Evolutionary conservation across 2,888 invertebrate genomes (phyloP).

Genomic region (Clanis bilineata): DNA sequence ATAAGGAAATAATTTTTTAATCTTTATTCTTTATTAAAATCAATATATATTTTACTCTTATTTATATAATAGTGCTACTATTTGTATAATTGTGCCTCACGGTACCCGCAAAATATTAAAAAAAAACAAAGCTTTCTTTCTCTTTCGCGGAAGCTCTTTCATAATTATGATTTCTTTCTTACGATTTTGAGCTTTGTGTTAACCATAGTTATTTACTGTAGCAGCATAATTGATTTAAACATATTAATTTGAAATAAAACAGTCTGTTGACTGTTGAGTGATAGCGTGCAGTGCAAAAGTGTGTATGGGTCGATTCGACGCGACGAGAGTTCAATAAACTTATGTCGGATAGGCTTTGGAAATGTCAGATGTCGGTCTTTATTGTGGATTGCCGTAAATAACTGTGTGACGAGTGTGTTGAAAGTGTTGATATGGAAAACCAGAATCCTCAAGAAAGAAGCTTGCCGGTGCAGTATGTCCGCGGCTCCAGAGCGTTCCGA

Average conservation of each 20-base stretch:
- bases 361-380: conserved; percentile 64
- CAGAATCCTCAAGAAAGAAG: conserved; percentile 66
- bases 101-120: conserved; percentile 26
- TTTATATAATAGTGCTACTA: background rate
- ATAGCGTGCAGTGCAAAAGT: conserved; percentile 36
- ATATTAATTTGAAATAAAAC: conserved; percentile 33
- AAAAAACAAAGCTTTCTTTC: conserved; percentile 40
- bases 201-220: conserved; percentile 35
- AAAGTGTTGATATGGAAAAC: conserved; percentile 67
- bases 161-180: conserved; percentile 49
- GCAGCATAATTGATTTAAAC: conserved; percentile 38
- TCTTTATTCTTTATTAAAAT: no score
- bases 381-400: conserved; percentile 46
- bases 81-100: background rate
- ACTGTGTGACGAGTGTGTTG: conserved; percentile 28
- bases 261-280: conserved; percentile 36
- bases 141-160: conserved; percentile 44
- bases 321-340: conserved; percentile 73
- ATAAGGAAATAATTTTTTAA: no score
- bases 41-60: background rate
- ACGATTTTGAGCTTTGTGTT: conserved; percentile 42
- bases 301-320: conserved; percentile 38
- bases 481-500: conserved; percentile 83
- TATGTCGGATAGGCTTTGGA: conserved; percentile 52
- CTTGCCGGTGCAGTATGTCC: conserved; percentile 80